These are phyloP conservation scores for Ophiodon elongatus DNA, from an alignment of 2,113 vertebrate species.

Conservation along the genomic window DNA sequence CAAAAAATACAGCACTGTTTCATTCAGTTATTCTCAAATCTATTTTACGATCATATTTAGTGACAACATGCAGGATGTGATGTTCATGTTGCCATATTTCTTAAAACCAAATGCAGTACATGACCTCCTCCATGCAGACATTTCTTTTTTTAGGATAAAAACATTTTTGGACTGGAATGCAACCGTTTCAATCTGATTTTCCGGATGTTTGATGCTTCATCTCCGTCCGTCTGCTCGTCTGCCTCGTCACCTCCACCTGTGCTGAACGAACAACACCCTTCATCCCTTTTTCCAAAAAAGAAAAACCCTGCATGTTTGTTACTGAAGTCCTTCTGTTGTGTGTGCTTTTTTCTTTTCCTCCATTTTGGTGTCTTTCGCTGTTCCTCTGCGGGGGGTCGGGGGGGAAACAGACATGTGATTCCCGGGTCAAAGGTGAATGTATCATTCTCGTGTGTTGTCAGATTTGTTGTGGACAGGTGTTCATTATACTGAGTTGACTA, in stretches of 20 bases:
- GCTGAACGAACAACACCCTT: conserved; percentile 39
- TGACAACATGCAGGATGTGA: neutral
- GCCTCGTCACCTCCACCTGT: conserved; percentile 30
- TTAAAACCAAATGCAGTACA: neutral
- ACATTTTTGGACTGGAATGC: conserved; percentile 14
- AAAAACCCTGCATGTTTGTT: conserved; percentile 79
- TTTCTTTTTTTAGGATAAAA: neutral
- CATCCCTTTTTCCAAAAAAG: conserved; percentile 25
- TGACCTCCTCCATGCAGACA: neutral
- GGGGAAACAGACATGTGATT: conserved; percentile 27
- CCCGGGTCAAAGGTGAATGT: conserved; percentile 75
- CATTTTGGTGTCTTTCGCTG: conserved; percentile 61
- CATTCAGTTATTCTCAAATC: neutral
- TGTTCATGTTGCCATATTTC: conserved; percentile 2
- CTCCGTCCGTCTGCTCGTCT: conserved; percentile 16
- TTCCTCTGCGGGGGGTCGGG: conserved; percentile 32
- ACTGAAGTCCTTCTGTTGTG: conserved; percentile 63
- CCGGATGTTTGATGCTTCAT: conserved; percentile 39
- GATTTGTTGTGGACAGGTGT: conserved; percentile 69
- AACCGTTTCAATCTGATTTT: conserved; percentile 23
- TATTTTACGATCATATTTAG: neutral
- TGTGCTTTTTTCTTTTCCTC: conserved; percentile 41
- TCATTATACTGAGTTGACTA: conserved; percentile 51
- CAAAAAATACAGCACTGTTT: neutral
- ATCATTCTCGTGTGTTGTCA: conserved; percentile 68